Evolutionary conservation across 2,888 invertebrate species (phyloP), one percentile per base, ranked within the genome.

Genomic region (Tenthredo distinguenda): DNA sequence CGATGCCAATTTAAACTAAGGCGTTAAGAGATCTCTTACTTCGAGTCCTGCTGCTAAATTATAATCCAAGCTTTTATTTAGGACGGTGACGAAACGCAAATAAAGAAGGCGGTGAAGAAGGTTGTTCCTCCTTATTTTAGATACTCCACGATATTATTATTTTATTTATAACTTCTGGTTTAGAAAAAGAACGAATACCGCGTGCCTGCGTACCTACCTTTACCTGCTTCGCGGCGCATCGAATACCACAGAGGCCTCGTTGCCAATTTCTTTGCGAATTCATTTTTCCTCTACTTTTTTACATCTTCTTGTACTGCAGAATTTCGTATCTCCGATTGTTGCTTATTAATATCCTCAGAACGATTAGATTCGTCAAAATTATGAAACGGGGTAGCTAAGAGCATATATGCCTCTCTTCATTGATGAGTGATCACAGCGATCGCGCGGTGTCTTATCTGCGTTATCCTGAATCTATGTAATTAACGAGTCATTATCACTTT

Each of bases 11-110:
- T 77, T 31, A 55, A 77, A 55, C 47, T 31, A 50, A 77, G 50
- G 21, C 50, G 77, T 77, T 55, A 37, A 77, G 37, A 50, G 34
- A 77, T 77, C 40, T 55, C 31, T 10, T 77, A 40, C 47, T 77
- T 77, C 34, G 77, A 50, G 50, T 50, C 77, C 21, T 55, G 55
- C n/a, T 15, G 77, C 77, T 50, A 50, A 77, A 55, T 77, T 55
- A 77, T 77, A 31, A 77, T 21, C 10, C 50, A 18, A 55, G 50
- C 34, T 77, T 77, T 50, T 31, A n/a, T 77, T 55, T 31, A 77
- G 47, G 12, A 55, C 34, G 26, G 26, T 18, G 55, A 9, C 26
- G 55, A 77, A 77, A 47, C 18, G 31, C 9, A 50, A 40, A n/a
- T 50, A 5, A 18, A 7, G 15, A 47, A 76, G 26, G 26, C 50